Conservation (phyloP, 2,113 vertebrate species). For the Rhea pennata region DNA sequence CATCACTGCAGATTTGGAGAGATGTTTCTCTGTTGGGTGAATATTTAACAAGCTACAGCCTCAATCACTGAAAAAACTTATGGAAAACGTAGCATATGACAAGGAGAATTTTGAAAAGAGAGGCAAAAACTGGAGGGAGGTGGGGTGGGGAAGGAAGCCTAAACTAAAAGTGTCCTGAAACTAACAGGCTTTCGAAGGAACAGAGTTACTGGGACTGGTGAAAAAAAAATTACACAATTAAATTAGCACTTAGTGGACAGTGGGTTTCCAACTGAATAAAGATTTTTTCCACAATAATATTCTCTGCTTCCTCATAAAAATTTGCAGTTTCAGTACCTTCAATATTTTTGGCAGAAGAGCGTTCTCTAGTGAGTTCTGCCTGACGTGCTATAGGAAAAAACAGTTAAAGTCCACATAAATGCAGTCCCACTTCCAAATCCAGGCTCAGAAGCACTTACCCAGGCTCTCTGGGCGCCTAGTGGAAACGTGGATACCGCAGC, state of each 20-base stretch:
- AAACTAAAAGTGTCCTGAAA: not conserved
- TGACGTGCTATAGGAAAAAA: not conserved
- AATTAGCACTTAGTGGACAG: not conserved
- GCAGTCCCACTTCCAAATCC: not conserved
- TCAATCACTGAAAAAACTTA: not conserved
- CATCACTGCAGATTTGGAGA: not conserved
- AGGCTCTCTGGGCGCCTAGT: conserved; percentile 75
- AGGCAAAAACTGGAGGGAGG: not conserved
- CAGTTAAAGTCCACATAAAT: not conserved
- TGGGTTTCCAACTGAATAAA: not conserved
- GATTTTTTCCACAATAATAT: not conserved
- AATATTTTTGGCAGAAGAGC: not conserved
- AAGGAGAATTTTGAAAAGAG: not conserved
- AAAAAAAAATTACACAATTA: not conserved
- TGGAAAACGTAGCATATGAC: not conserved
- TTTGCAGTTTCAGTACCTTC: not conserved
- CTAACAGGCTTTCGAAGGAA: not conserved
- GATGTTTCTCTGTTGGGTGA: not conserved
- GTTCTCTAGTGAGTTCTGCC: not conserved
- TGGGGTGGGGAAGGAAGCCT: not conserved
- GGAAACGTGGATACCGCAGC: conserved; percentile 73
- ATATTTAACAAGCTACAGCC: not conserved
- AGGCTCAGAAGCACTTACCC: conserved; percentile 39
- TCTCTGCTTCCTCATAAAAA: not conserved
- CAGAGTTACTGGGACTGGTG: not conserved